These are phyloP conservation scores for Mastomys natalensis DNA, from an alignment of 2,113 vertebrate genomes.

Conservation along the genomic window DNA sequence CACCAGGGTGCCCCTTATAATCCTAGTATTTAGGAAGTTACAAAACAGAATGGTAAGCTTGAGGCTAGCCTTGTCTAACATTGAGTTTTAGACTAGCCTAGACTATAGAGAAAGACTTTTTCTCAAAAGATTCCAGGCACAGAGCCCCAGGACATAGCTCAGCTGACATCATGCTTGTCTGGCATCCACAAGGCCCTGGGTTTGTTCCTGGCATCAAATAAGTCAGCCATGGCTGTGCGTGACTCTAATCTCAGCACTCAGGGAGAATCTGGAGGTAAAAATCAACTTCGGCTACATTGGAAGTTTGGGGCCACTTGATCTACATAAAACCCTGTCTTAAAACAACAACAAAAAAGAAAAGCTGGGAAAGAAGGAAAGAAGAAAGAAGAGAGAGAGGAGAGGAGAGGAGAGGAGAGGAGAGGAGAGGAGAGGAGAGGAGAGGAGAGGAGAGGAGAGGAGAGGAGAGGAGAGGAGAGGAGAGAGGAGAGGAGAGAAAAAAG, in stretches of 20 bases:
- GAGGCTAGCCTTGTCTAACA: neutral
- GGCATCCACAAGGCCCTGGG: no score
- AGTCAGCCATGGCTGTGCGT: neutral
- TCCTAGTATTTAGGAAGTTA: neutral
- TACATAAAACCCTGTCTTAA: neutral
- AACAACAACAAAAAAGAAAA: neutral
- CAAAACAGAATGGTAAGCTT: neutral
- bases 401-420: no score
- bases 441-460: no score
- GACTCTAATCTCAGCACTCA: neutral
- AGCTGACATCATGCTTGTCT: neutral
- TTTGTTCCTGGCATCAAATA: no score
- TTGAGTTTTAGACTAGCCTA: neutral
- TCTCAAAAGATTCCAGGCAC: neutral
- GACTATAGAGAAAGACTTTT: neutral
- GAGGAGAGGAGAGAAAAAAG: no score
- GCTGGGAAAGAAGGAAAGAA: neutral
- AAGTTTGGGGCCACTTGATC: neutral
- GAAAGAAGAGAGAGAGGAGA: neutral
- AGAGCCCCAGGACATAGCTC: neutral
- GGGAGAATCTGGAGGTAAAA: neutral
- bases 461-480: no score
- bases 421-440: no score
- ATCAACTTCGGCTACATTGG: no score
- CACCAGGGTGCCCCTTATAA: neutral